Evolutionary conservation across 2,888 invertebrate genomes (phyloP), one percentile per base, ranked within the genome.

Genomic region (Drosophila pseudotakahashii): DNA sequence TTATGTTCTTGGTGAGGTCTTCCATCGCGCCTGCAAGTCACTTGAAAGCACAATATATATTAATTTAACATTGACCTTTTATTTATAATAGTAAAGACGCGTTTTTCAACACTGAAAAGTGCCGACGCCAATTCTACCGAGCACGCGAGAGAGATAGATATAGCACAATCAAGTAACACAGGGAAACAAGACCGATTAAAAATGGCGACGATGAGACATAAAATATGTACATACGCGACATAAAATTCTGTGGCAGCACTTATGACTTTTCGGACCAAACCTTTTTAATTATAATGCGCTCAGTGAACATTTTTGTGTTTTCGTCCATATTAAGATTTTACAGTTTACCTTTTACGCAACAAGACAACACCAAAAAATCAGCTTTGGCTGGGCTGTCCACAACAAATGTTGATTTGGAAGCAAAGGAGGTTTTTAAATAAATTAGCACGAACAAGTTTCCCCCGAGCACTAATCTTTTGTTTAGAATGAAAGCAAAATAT

Each of bases 1-100:
- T 94, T 73, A 91, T 92, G 78, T 93, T 91, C 78, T 92, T 92
- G 66, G 91, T 89, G 63, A 90, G 81, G 89, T 91, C 91, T 81
- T 92, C 92, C 91, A 91, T 90, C 59, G 73, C 61, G 50, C 34
- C 39, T n/a, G 42, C 39, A 34, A 37, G 34, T 34, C 42, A 34
- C 37, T 52, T 37, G 1, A 51, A 44, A n/a, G 2, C 2, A 39
- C 39, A 39, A 36, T 19, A 3, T 11, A n/a, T 30, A 50, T 44
- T 32, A 23, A 13, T 47, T 7, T 14, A 14, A 51, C n/a, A 7
- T n/a, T 11, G n/a, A 2, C 7, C 14, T 13, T 11, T 16, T 3
- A 11, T 42, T 52, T 51, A 48, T 50, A 52, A 11, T 58, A 36
- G 19, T 5, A 6, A 26, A 26, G 26, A 26, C 26, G 26, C 6